Base-by-base conservation (phyloP, 2,797 vertebrate genomes). In the Morus bassanus region DNA sequence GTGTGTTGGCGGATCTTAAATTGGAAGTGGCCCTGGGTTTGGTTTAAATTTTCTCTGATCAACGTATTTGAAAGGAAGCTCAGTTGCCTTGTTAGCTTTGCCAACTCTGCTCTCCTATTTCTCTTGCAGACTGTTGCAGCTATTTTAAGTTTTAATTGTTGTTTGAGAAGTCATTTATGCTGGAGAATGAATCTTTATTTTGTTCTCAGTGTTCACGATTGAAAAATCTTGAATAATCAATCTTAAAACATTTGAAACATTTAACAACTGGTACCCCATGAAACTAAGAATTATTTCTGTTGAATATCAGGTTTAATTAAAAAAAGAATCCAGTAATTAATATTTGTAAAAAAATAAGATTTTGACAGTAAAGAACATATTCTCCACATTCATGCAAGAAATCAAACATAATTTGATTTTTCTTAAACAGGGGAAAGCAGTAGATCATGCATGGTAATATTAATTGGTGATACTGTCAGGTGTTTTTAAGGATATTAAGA, bases 181-280 rank as follows among this genome's bases (percentile, higher is more conserved):
- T 96, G 96, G 95, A 97, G 96, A 97, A 96, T 97, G 93, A 95
- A 78, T 93, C 83, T 95, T 89, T 76, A 46, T 70, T 78, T 89
- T 90, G 19, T 85, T 93, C 54, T 85, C 18, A 31, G 23, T 81
- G 59, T 78, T 74, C 23, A 45, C 22, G 65, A 61, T 80, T 33
- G 33, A 88, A 94, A 94, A 89, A 73, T 53, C 88, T 61, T 78
- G 50, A 75, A 39, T 73, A 46, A 64, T 79, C 75, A 79, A 46
- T 88, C 19, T 65, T 83, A 57, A 91, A 94, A 64, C 21, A 27
- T 75, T 83, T 87, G 53, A 84, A 91, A 75, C 76, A 17, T 72
- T 88, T 88, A 75, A 79, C 31, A 89, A 75, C 70, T 78, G 33
- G 39, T 91, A 68, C 31, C 17, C 2, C 10, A 9, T 51, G 43